Percentiles rank a stretch among this genome's conserved stretches.
Evolutionary conservation across 2,113 vertebrate species (phyloP).

Genomic region (Abramis brama): DNA sequence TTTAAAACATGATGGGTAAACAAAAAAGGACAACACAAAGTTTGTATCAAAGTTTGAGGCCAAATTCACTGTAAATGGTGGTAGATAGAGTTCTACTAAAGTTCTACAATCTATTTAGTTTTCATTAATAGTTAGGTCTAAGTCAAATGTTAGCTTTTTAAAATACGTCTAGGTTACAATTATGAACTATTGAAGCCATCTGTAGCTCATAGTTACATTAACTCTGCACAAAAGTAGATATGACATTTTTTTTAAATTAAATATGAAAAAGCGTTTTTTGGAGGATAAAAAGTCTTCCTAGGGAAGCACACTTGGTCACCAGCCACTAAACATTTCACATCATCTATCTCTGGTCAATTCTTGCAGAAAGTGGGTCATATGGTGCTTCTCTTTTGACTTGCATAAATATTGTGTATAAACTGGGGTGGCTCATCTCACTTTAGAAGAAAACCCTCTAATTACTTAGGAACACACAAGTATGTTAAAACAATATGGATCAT

Average conservation of each 20-base stretch:
- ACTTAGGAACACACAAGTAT: neutral
- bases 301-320: neutral
- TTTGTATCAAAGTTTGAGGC: neutral
- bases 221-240: neutral
- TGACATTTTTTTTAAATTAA: neutral
- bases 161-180: neutral
- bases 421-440: neutral
- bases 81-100: neutral
- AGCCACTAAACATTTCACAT: conserved; percentile 17
- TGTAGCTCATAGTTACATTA: neutral
- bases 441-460: neutral
- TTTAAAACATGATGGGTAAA: neutral
- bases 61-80: neutral
- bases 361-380: conserved; percentile 36
- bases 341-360: neutral
- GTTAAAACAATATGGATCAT: neutral
- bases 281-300: neutral
- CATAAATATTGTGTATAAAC: neutral
- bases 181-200: neutral
- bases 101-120: neutral
- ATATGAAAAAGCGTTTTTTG: no score
- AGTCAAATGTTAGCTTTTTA: neutral
- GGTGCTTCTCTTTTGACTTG: neutral
- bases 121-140: neutral
- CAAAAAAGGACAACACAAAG: neutral